Conservation (phyloP, 2,797 vertebrate genomes). For the Pygocentrus nattereri region DNA sequence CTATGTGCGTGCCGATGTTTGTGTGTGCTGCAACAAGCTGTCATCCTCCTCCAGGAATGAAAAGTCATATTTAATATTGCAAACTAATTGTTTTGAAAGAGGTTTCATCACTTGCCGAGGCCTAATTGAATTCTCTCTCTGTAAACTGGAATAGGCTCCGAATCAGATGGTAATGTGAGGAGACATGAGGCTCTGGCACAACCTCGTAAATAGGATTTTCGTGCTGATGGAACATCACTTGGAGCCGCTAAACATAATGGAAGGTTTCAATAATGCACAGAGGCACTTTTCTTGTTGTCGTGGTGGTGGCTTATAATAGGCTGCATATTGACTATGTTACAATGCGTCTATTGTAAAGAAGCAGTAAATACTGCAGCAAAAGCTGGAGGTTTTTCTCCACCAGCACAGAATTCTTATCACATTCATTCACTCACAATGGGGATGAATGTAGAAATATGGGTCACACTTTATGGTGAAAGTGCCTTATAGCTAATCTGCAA, state of each 20-base stretch:
- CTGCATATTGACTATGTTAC: constrained; percentile 20
- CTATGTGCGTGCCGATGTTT: background rate
- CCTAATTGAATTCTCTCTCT: constrained; percentile 55
- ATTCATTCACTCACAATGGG: background rate
- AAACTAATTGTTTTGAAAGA: constrained; percentile 59
- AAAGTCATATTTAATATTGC: constrained; percentile 53
- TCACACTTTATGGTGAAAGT: background rate
- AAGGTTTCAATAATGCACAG: constrained; percentile 53
- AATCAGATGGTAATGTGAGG: constrained; percentile 52
- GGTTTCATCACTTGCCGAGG: constrained; percentile 42
- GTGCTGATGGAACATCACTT: constrained; percentile 63
- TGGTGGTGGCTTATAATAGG: constrained; percentile 42
- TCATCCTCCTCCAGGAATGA: constrained; percentile 44
- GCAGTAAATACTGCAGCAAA: background rate
- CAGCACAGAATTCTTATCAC: background rate
- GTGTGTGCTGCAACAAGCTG: background rate
- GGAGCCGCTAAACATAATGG: constrained; percentile 60
- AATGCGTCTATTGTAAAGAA: constrained; percentile 16
- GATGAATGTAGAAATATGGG: background rate
- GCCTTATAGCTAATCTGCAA: background rate
- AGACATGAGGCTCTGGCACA: constrained; percentile 54
- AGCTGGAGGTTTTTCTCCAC: background rate
- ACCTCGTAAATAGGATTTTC: constrained; percentile 61
- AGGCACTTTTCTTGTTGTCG: constrained; percentile 42
- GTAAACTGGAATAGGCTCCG: constrained; percentile 36